Percentiles rank a stretch among this genome's conserved stretches.
phyloP scores from a whole-genome alignment of 2,888 invertebrate species.

The Agrotis exclamationis region DNA sequence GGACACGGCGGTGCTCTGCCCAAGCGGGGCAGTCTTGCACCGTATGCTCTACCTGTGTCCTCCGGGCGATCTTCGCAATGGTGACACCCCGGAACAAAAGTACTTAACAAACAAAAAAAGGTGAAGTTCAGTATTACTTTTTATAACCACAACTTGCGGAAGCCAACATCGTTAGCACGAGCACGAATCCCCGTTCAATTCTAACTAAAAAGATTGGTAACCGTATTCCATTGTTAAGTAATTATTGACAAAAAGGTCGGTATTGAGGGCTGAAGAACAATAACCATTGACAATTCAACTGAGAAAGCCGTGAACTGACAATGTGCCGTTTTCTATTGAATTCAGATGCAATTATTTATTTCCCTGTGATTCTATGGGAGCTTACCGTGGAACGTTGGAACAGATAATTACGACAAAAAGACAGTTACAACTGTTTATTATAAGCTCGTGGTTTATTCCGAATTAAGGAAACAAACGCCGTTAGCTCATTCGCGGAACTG shows the following conservation, averaged over 20 bases:
- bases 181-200: slow-evolving; percentile 15
- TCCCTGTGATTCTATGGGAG: slow-evolving; percentile 49
- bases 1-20: no score
- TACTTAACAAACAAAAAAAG: no score
- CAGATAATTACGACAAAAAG: slow-evolving; percentile 24
- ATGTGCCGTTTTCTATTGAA: slow-evolving; percentile 66
- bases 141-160: slow-evolving; percentile 10
- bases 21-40: no score
- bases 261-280: slow-evolving; percentile 62
- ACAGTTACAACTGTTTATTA: slow-evolving; percentile 20
- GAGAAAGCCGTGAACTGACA: slow-evolving; percentile 69
- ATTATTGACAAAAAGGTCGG: slow-evolving; percentile 63
- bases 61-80: no score
- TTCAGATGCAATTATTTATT: slow-evolving; percentile 62
- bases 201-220: slow-evolving; percentile 47
- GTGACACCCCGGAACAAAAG: no score
- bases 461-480: no score
- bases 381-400: slow-evolving; percentile 1
- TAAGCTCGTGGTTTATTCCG: neutral
- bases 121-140: slow-evolving; percentile 25
- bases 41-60: no score
- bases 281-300: slow-evolving; percentile 67
- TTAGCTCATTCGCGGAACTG: no score
- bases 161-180: slow-evolving; percentile 18
- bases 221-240: slow-evolving; percentile 58